phyloP scores from a whole-genome alignment of 2,113 vertebrate genomes.

The Mus pahari region DNA sequence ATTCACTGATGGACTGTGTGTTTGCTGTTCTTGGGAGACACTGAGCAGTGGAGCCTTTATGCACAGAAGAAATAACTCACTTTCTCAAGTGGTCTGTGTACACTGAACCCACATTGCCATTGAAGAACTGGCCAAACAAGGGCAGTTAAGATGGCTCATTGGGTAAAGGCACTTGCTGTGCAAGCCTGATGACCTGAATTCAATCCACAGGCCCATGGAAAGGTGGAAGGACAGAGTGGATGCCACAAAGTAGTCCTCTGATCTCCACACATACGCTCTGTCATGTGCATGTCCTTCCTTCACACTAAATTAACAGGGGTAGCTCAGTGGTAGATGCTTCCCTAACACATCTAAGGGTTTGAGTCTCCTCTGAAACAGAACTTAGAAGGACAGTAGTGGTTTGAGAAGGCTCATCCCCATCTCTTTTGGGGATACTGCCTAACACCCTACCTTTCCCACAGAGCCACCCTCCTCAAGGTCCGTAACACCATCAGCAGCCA shows the following conservation, averaged over 20 bases:
- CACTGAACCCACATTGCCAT: not conserved
- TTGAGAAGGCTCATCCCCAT: not conserved
- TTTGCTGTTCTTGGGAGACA: not conserved
- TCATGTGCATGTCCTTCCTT: not conserved
- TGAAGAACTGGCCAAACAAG: too few species aligned
- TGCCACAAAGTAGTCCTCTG: not conserved
- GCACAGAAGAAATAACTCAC: not conserved
- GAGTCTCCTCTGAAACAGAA: not conserved
- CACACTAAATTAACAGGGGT: not conserved
- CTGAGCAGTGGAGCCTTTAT: not conserved
- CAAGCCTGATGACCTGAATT: not conserved
- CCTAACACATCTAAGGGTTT: not conserved
- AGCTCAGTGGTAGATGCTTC: not conserved
- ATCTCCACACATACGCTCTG: not conserved
- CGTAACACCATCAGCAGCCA: slow-evolving; percentile 87
- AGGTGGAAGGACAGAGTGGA: not conserved
- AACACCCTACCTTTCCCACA: slow-evolving; percentile 62
- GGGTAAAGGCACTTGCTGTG: not conserved
- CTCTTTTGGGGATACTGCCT: not conserved
- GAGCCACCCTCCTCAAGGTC: slow-evolving; percentile 87
- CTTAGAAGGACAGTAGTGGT: not conserved
- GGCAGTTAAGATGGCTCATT: not conserved
- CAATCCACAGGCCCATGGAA: not conserved
- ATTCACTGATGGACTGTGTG: not conserved
- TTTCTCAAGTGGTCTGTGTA: not conserved